A percentile compares a stretch with the other conserved stretches of the same genome.
These are phyloP conservation scores for Bombylius discolor DNA, from an alignment of 2,888 invertebrate genomes.

Conservation along the genomic window DNA sequence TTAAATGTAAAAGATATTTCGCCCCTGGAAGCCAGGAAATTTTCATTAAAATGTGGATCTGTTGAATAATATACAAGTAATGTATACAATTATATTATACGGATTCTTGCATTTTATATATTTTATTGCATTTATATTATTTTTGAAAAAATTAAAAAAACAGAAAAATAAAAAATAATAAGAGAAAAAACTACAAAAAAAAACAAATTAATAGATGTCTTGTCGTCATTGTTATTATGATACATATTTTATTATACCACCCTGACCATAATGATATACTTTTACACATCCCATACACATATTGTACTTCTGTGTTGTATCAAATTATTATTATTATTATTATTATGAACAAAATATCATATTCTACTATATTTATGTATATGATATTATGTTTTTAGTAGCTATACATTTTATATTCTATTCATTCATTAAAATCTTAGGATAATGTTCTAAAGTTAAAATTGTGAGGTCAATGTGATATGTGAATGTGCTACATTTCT, in stretches of 20 bases:
- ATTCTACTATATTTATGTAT: not conserved
- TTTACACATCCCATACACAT: not conserved
- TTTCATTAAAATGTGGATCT: slow-evolving; percentile 27
- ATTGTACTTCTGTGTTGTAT: too few species aligned
- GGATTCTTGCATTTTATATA: too few species aligned
- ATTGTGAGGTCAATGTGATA: not conserved
- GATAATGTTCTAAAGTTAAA: not conserved
- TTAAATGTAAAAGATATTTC: slow-evolving; percentile 32
- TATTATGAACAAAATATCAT: not conserved
- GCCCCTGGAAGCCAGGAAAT: slow-evolving; percentile 38
- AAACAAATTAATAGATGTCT: too few species aligned
- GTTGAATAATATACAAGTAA: not conserved
- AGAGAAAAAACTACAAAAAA: too few species aligned
- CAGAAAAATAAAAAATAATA: too few species aligned
- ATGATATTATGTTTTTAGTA: too few species aligned
- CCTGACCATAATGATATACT: not conserved
- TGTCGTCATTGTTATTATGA: not conserved
- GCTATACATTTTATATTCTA: not conserved
- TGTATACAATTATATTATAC: not conserved
- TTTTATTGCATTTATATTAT: too few species aligned
- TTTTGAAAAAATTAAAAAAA: too few species aligned
- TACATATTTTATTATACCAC: not conserved
- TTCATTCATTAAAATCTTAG: not conserved
- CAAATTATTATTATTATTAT: not conserved
- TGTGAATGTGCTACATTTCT: not conserved